Conservation (phyloP, 1,140 invertebrate genomes). For the Lepidurus packardi region DNA sequence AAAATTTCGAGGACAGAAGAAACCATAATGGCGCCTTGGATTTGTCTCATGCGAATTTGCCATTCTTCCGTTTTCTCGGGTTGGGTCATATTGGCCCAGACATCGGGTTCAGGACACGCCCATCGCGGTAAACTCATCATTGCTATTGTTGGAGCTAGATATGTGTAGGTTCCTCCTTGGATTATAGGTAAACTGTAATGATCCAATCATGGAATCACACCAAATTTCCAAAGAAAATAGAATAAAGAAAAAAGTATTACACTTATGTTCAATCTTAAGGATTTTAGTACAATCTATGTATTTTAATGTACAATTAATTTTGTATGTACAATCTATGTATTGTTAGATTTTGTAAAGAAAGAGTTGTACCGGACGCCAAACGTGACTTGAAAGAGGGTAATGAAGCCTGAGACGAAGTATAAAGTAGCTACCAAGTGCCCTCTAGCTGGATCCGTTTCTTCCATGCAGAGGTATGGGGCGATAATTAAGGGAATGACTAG, state of each 20-base stretch:
- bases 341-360: too few relatives aligned
- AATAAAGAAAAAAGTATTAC: too few relatives aligned
- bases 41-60: conserved; percentile 70
- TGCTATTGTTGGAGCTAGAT: conserved; percentile 75
- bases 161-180: conserved; percentile 77
- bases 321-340: too few relatives aligned
- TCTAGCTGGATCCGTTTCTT: conserved; percentile 64
- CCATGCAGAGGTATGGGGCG: conserved; percentile 73
- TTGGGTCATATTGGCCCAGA: conserved; percentile 51
- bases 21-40: conserved; percentile 78
- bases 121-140: conserved; percentile 69
- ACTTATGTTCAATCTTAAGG: too few relatives aligned
- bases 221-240: too few relatives aligned
- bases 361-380: conserved; percentile 64
- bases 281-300: too few relatives aligned
- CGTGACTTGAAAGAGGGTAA: conserved; percentile 72
- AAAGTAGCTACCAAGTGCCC: conserved; percentile 79
- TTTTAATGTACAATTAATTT: too few relatives aligned
- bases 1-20: conserved; percentile 71
- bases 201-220: too few relatives aligned
- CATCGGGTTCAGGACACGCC: conserved; percentile 60
- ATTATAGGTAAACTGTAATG: conserved; percentile 53
- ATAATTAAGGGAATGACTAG: conserved; percentile 77
- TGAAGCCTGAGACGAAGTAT: conserved; percentile 78
- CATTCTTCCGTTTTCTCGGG: conserved; percentile 61